Conservation (phyloP, 92 coral and sea anemone genomes). For the Scolanthus callimorphus region DNA sequence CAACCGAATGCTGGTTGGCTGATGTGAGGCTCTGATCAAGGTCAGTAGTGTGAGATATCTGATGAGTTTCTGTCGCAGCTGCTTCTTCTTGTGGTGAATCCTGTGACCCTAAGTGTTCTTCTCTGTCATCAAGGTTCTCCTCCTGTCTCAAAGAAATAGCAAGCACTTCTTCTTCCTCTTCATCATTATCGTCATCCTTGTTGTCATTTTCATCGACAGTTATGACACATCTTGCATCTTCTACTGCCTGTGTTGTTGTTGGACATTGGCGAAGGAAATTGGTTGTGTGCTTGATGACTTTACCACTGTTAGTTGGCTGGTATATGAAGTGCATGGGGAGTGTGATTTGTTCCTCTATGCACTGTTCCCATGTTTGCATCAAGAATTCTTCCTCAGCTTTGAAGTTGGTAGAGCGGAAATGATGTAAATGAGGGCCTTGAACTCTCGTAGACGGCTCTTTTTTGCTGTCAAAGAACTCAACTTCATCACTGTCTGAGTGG, state of each 20-base stretch:
- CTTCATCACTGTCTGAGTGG: neutral
- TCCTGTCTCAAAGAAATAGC: too few species aligned
- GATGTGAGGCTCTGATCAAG: too few species aligned
- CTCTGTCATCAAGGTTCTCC: too few species aligned
- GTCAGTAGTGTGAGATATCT: too few species aligned
- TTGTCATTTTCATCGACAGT: neutral
- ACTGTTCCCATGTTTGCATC: slow-evolving; percentile 32
- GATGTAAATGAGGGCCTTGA: slow-evolving; percentile 23
- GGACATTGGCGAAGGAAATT: neutral
- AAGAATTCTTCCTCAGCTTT: slow-evolving; percentile 23
- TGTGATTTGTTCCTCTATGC: slow-evolving; percentile 9
- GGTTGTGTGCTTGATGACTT: neutral
- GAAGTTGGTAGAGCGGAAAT: slow-evolving; percentile 14
- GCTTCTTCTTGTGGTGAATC: too few species aligned
- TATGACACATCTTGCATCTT: too few species aligned
- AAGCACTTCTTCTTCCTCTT: neutral
- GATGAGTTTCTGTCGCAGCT: too few species aligned
- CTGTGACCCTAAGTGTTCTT: too few species aligned
- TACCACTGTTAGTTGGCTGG: too few species aligned
- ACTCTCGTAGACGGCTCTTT: neutral
- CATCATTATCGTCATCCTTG: neutral
- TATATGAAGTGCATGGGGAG: too few species aligned
- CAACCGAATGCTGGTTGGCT: too few species aligned
- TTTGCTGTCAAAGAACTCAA: slow-evolving; percentile 14
- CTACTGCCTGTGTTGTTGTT: too few species aligned